Base-by-base conservation (phyloP, 1,140 invertebrate species). In the Drosophila bifasciata region DNA sequence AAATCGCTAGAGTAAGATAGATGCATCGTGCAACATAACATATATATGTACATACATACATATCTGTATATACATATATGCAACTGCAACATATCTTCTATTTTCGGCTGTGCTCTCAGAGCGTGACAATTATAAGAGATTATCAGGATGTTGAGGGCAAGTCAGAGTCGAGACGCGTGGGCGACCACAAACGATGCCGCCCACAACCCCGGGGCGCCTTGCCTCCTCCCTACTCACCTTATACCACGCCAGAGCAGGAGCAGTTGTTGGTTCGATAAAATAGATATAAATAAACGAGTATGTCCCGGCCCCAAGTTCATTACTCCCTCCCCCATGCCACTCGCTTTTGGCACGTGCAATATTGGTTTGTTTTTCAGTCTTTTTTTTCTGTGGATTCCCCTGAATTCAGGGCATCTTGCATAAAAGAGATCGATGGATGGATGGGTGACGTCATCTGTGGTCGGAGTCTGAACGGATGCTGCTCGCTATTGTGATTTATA, bases 81-180 rank as follows among this genome's bases (percentile, higher is more conserved):
- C 66, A 69, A 69, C 66, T 69, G 48, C 57, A 64, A 32, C 60
- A 41, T 28, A 53, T 50, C 49, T 64, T 84, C 72, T 84, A 84
- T 85, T 84, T 84, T 79, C 32, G 79, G 67, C 60, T 53, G 63
- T 50, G 62, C 66, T 72, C 60, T 57, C 72, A 50, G 72, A 59
- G 79, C 79, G 80, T 85, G 79, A 84, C 79, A 84, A 84, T 84
- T 85, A 79, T 66, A 67, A 48, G 62, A 85, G 79, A 84, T 85
- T 84, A 84, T 84, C 71, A 52, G 62, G 67, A 41, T 43, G 50
- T 69, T 75, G 64, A 70, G 56, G 71, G 60, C 66, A 58, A 58
- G 57, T 70, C 77, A 75, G 67, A 76, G 71, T 50, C 36, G 55
- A 56, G 49, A 49, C 71, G 79, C 79, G 80, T 84, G 80, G 71